Evolutionary conservation across 1,140 invertebrate species (phyloP), one percentile per base, ranked within the genome.

Genomic region (Drosophila bocki): DNA sequence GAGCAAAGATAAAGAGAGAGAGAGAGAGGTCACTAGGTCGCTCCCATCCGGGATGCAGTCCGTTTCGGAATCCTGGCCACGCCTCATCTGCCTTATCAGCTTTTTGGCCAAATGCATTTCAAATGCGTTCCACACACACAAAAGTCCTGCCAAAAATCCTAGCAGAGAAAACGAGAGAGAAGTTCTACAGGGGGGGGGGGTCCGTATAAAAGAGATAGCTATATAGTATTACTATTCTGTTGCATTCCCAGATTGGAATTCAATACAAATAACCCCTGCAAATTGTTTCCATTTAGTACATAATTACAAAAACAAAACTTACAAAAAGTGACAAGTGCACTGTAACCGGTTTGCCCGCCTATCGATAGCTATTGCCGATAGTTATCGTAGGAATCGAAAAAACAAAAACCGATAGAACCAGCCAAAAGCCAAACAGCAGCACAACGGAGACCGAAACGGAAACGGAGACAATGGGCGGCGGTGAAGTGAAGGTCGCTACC

Each of bases 401-500:
- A 58, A 48, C 6, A 26, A 26, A 29, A 29, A 29, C 6, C 26
- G 26, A 12, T 29, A 51, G 32, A 17, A 17, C 5, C 50, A 67
- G 45, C 48, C 48, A 80, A 39, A 19, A 35, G 65, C 59, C 82
- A 26, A 26, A 26, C 26, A 29, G 26, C 26, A 84, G 71, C 82
- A 82, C 74, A 90, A 90, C 85, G 85, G 85, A 90, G 86, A 80
- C 85, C 85, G 88, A 91, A 53, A 85, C 85, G 76, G 78, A 85
- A 90, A 74, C 83, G 62, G 83, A 87, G 39, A 70, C 93, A 93
- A 95, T 95, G 95, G 95, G 94, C 84, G 95, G 94, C 87, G 95
- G 96, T 92, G 96, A 97, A 93, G 95, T 97, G 93, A 97, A 97
- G 94, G 96, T 97, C 93, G 96, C 96, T 75, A 97, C 96, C 41